Evolutionary conservation across 2,888 invertebrate genomes (phyloP).

Genomic region (Proisotoma minuta): DNA sequence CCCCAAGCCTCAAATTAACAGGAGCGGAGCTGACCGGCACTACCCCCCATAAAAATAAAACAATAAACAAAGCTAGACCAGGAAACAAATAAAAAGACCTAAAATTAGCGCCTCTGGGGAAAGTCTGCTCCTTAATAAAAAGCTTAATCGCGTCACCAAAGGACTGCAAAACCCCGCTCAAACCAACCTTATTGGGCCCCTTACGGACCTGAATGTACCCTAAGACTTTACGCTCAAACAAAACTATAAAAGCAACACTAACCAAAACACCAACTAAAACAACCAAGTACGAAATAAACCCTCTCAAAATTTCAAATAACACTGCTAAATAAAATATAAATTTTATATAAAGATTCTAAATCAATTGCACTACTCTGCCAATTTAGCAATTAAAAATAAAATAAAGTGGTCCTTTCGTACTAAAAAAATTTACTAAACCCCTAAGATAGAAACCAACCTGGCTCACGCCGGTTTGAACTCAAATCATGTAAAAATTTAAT

Average conservation of each 20-base stretch:
- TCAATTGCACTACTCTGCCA: slow-evolving; percentile 67
- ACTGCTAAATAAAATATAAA: slow-evolving; percentile 49
- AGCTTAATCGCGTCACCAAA: slow-evolving; percentile 68
- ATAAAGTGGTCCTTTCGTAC: slow-evolving; percentile 72
- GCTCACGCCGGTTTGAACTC: too few species aligned
- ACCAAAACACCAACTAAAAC: too few species aligned
- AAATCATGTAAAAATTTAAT: too few species aligned
- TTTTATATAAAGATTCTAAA: slow-evolving; percentile 61
- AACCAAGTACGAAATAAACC: slow-evolving; percentile 71
- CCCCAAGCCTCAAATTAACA: slow-evolving; percentile 53
- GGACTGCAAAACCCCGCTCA: slow-evolving; percentile 63
- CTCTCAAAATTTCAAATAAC: slow-evolving; percentile 61
- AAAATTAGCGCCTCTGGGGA: slow-evolving; percentile 60
- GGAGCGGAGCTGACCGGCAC: slow-evolving; percentile 53
- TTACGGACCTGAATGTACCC: slow-evolving; percentile 69
- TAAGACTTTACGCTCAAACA: slow-evolving; percentile 67
- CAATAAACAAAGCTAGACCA: slow-evolving; percentile 60
- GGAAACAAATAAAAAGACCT: slow-evolving; percentile 59
- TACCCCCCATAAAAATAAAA: slow-evolving; percentile 59
- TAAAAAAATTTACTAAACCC: slow-evolving; percentile 60
- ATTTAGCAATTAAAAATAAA: slow-evolving; percentile 58
- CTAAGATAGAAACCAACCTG: slow-evolving; percentile 76
- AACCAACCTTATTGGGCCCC: slow-evolving; percentile 66
- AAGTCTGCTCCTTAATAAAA: slow-evolving; percentile 63
- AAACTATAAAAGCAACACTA: too few species aligned